Conservation (phyloP, 2,797 vertebrate species). For the Acropternis orthonyx region DNA sequence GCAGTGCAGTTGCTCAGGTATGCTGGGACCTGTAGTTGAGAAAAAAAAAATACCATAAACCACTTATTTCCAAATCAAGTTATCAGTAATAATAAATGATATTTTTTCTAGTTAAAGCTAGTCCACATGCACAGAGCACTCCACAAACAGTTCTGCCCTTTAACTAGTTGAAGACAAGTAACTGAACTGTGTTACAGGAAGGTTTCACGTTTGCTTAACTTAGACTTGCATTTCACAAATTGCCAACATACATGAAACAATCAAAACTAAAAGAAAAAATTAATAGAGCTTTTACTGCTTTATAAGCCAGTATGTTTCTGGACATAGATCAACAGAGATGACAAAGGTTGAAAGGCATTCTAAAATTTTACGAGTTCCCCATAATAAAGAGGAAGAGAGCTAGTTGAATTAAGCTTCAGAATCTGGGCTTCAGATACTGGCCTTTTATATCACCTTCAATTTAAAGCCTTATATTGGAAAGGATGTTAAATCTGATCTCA, state of each 20-base stretch:
- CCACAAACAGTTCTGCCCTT: not conserved
- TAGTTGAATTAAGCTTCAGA: not conserved
- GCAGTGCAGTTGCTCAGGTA: not conserved
- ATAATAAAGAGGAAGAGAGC: not conserved
- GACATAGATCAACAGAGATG: not conserved
- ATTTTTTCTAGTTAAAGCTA: not conserved
- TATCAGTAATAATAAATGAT: not conserved
- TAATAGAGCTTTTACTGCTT: not conserved
- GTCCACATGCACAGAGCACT: not conserved
- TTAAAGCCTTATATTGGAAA: not conserved
- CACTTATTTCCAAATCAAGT: not conserved
- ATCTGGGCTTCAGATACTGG: not conserved
- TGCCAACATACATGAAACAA: not conserved
- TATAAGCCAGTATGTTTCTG: not conserved
- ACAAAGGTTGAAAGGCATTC: not conserved
- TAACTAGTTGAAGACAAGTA: not conserved
- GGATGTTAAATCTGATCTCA: not conserved
- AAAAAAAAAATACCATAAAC: not conserved
- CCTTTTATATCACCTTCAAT: fast-evolving
- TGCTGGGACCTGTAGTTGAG: not conserved
- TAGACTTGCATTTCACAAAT: not conserved
- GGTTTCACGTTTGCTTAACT: not conserved
- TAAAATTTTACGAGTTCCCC: not conserved
- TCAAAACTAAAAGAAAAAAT: not conserved
- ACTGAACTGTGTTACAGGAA: not conserved